These are phyloP conservation scores for Tineola bisselliella DNA, from an alignment of 2,888 invertebrate genomes.

Conservation along the genomic window DNA sequence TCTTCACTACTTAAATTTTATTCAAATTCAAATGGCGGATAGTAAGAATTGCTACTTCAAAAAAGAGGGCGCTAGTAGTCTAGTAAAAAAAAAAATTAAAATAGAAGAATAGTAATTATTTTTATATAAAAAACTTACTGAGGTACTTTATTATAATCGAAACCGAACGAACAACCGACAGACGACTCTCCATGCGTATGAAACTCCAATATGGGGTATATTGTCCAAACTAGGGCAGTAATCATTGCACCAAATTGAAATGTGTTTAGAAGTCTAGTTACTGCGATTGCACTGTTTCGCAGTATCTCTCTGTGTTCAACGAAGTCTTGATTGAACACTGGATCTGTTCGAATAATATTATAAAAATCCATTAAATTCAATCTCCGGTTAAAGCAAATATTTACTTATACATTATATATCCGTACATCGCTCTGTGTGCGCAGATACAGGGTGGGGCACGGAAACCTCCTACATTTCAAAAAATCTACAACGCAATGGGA, in stretches of 20 bases:
- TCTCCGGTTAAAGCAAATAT: too few species aligned
- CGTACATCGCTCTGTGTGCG: too few species aligned
- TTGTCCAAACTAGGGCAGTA: not conserved
- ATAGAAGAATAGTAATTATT: too few species aligned
- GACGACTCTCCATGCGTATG: not conserved
- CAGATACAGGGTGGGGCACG: too few species aligned
- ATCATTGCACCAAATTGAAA: not conserved
- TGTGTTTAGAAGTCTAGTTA: not conserved
- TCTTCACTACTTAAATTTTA: too few species aligned
- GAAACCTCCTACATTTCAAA: too few species aligned
- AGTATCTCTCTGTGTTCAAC: not conserved
- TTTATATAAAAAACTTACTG: not conserved
- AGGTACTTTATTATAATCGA: not conserved
- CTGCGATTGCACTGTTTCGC: not conserved
- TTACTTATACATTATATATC: too few species aligned
- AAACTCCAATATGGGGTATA: not conserved
- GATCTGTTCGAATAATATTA: not conserved
- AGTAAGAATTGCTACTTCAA: too few species aligned
- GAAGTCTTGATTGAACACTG: not conserved
- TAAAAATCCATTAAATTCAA: not conserved
- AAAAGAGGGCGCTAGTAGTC: too few species aligned
- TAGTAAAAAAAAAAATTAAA: too few species aligned
- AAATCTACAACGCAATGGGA: too few species aligned
- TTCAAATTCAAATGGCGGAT: too few species aligned
- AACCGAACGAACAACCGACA: not conserved